phyloP scores from a whole-genome alignment of 2,888 invertebrate species.

The Neoascia interrupta region DNA sequence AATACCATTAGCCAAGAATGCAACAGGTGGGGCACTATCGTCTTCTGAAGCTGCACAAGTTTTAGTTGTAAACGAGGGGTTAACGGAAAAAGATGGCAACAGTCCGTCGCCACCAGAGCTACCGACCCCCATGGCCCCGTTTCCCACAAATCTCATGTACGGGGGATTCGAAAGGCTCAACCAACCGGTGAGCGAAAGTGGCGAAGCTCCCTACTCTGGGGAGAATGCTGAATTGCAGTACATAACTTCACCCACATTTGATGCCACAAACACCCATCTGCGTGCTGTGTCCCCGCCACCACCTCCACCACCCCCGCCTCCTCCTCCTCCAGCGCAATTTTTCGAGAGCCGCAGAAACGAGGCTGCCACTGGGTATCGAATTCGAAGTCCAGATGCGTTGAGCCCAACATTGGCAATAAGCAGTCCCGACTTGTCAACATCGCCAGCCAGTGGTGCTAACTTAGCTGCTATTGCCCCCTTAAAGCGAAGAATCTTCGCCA shows the following conservation, averaged over 20 bases:
- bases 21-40: conserved; percentile 1
- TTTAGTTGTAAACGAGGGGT: conserved; percentile 13
- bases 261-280: conserved; percentile 9
- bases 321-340: conserved; percentile 65
- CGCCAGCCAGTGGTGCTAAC: background rate
- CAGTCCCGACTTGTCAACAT: conserved; percentile 54
- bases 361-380: conserved; percentile 71
- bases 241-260: conserved; percentile 67
- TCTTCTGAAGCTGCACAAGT: conserved; percentile 24
- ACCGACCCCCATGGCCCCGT: conserved; percentile 79
- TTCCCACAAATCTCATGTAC: conserved; percentile 78
- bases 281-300: conserved; percentile 33
- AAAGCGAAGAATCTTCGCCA: conserved; percentile 39
- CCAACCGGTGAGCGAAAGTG: conserved; percentile 63
- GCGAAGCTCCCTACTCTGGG: conserved; percentile 24
- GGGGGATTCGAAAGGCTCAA: conserved; percentile 77
- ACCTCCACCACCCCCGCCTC: background rate
- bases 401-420: conserved; percentile 71
- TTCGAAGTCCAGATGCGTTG: conserved; percentile 73
- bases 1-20: conserved; percentile 68
- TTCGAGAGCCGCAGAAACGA: conserved; percentile 40
- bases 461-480: conserved; percentile 20
- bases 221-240: conserved; percentile 48
- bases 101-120: conserved; percentile 78
- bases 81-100: conserved; percentile 60